Percentiles rank a stretch among this genome's conserved stretches.
These are phyloP conservation scores for Euglossa dilemma DNA, from an alignment of 1,140 invertebrate species.

Conservation along the genomic window DNA sequence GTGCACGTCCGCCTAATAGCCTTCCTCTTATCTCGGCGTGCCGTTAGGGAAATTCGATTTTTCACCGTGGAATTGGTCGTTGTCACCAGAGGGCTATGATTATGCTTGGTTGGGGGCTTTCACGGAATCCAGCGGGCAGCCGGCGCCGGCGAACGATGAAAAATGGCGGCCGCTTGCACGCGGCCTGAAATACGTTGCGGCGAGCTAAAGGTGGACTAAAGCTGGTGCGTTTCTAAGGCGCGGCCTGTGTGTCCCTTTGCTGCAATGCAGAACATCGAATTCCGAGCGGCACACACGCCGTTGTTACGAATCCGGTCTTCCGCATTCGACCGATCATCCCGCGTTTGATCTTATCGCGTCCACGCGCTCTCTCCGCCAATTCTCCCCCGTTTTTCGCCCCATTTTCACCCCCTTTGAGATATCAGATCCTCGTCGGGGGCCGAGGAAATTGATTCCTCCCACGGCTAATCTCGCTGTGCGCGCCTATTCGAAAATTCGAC, in stretches of 20 bases:
- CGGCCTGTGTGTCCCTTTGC: slow-evolving; percentile 44
- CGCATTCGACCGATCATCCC: slow-evolving; percentile 1
- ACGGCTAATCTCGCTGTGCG: background rate
- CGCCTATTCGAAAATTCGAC: no score
- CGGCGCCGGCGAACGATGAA: slow-evolving; percentile 42
- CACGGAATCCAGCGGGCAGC: slow-evolving; percentile 11
- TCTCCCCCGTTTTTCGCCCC: background rate
- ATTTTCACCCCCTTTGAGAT: background rate
- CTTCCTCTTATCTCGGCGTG: background rate
- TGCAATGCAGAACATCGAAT: slow-evolving; percentile 65
- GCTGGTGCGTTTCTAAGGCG: slow-evolving; percentile 44
- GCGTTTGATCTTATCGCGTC: background rate
- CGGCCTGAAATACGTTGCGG: slow-evolving; percentile 59
- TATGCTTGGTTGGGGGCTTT: slow-evolving; percentile 39
- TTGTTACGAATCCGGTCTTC: background rate
- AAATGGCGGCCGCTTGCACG: slow-evolving; percentile 48
- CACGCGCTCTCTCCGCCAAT: no score
- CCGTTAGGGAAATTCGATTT: slow-evolving; percentile 21
- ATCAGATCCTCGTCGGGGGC: background rate
- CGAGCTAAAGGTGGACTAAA: slow-evolving; percentile 44
- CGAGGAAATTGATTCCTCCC: background rate
- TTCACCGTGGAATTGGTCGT: slow-evolving; percentile 18
- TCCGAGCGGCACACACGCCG: slow-evolving; percentile 29
- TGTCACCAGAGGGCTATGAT: slow-evolving; percentile 43
- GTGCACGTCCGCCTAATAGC: background rate